Evolutionary conservation across 2,888 invertebrate species (phyloP).

Genomic region (Drosophila macrothrix): DNA sequence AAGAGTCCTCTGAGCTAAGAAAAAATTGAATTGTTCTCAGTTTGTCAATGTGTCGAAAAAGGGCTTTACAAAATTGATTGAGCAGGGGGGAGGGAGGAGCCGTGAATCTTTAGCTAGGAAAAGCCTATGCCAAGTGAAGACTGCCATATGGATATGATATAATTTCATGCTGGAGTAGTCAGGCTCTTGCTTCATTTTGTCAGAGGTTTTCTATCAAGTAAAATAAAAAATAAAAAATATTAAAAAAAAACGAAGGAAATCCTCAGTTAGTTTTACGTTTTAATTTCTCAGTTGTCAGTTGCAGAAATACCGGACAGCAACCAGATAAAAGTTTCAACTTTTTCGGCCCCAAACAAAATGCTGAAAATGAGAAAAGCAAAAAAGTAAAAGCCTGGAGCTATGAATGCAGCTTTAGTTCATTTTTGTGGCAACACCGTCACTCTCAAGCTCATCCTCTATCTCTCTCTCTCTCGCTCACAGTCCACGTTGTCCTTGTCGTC

Average conservation of each 20-base stretch:
- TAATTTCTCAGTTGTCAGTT: slow-evolving; percentile 61
- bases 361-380: slow-evolving; percentile 47
- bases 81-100: background rate
- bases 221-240: slow-evolving; percentile 6
- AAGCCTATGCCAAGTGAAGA: slow-evolving; percentile 42
- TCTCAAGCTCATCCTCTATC: background rate
- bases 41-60: slow-evolving; percentile 64
- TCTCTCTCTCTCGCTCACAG: background rate
- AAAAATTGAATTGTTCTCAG: slow-evolving; percentile 67
- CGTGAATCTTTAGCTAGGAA: slow-evolving; percentile 4
- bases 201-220: slow-evolving; percentile 12
- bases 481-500: background rate
- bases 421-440: slow-evolving; percentile 33
- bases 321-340: slow-evolving; percentile 47
- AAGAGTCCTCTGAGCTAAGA: slow-evolving; percentile 39
- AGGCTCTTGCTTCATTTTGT: slow-evolving; percentile 41
- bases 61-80: slow-evolving; percentile 55
- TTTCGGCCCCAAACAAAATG: slow-evolving; percentile 28
- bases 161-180: slow-evolving; percentile 49
- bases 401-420: slow-evolving; percentile 48
- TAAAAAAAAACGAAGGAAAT: slow-evolving; percentile 4
- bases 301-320: slow-evolving; percentile 39
- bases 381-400: slow-evolving; percentile 33
- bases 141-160: slow-evolving; percentile 53
- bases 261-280: slow-evolving; percentile 43